Evolutionary conservation across 2,797 vertebrate genomes (phyloP), one percentile per base, ranked within the genome.

Genomic region (Fundulus diaphanus): DNA sequence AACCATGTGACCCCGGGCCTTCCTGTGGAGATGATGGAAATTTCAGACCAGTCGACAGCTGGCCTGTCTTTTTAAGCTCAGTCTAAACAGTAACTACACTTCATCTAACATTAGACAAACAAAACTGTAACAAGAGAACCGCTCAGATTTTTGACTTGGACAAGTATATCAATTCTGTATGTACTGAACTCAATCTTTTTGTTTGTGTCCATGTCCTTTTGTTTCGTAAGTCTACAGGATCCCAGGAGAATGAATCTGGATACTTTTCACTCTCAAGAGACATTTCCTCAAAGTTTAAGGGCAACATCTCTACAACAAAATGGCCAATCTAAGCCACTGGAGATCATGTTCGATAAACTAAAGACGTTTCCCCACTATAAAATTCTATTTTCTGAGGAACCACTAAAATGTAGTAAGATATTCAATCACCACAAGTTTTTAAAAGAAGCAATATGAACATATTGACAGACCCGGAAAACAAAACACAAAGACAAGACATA

Each of bases 1-100:
- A 81, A 57, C 71, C 75, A 40, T 75, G 31, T 84, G 72, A 92
- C 92, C 90, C 85, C 79, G 33, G 33, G 83, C 40, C 89, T 93
- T 95, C 92, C 93, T 93, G 89, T 89, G 86, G 79, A 87, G 73
- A 73, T 29, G 71, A 83, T 87, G 87, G 92, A 94, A 91, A 91
- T 73, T 82, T 70, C 49, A 85, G 85, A 89, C 84, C 80, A n/a
- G 61, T 54, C 61, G 35, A 52, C 87, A 88, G 86, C 88, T 89
- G 86, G 42, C 20, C 66, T 52, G 37, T 27, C 33, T n/a, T 48
- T 74, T 59, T 15, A 81, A 76, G 22, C 24, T 35, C 40, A n/a
- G 6, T 37, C 16, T 24, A 24, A 27, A 13, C n/a, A n/a, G n/a
- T n/a, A 68, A 51, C 27, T 44, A 33, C 1, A 20, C 24, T 63